Evolutionary conservation across 2,888 invertebrate species (phyloP).

Genomic region (Pristionchus exspectatus): DNA sequence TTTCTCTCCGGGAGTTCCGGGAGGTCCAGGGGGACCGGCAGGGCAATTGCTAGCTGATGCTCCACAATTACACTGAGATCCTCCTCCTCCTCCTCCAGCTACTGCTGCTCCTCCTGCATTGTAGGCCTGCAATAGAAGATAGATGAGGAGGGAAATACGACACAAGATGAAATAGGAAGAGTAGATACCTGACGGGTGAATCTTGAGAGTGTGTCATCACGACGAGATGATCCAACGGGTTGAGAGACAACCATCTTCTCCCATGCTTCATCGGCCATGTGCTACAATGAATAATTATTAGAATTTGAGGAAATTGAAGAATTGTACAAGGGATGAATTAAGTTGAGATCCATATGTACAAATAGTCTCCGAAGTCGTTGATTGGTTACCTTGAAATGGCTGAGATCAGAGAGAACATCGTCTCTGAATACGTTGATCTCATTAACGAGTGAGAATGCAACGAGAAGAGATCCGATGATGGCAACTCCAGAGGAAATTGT

Average conservation of each 20-base stretch:
- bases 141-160: too few relatives aligned
- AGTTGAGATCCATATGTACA: too few relatives aligned
- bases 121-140: too few relatives aligned
- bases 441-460: conserved; percentile 37
- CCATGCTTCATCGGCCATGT: neutral
- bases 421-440: neutral
- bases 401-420: conserved; percentile 2
- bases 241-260: neutral
- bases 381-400: conserved; percentile 3
- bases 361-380: too few relatives aligned
- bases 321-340: too few relatives aligned
- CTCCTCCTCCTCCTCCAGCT: neutral
- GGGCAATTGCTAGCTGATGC: conserved; percentile 25
- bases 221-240: neutral
- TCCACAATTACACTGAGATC: conserved; percentile 18
- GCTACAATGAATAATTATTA: neutral
- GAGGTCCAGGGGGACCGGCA: conserved; percentile 30
- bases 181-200: neutral
- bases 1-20: neutral
- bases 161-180: too few relatives aligned
- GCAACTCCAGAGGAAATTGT: neutral
- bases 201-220: neutral
- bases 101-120: too few relatives aligned
- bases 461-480: conserved; percentile 35
- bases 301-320: too few relatives aligned